A percentile compares a stretch with the other conserved stretches of the same genome.
Conservation (phyloP, 2,113 vertebrate species). For the Lamprotornis superbus region DNA sequence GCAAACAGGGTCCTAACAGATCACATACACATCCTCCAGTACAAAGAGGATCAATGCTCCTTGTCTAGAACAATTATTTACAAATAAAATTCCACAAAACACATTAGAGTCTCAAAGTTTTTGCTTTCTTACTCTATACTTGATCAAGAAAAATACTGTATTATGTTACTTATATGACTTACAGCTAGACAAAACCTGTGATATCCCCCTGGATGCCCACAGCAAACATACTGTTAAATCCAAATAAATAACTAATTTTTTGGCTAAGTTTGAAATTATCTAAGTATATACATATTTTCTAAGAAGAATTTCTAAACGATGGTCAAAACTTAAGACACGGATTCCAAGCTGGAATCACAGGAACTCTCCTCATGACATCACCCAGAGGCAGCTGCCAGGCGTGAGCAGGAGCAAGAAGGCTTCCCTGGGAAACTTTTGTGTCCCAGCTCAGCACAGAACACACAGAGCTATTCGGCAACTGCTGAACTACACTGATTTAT, state of each 20-base stretch:
- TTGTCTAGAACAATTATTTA: neutral
- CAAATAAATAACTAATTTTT: neutral
- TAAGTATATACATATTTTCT: neutral
- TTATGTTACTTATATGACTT: neutral
- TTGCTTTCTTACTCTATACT: neutral
- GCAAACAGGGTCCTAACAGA: neutral
- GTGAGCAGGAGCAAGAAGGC: neutral
- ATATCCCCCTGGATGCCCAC: too few species aligned
- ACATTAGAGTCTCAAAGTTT: neutral
- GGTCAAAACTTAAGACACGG: neutral
- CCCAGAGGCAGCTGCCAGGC: neutral
- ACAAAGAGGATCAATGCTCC: neutral
- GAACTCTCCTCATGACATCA: neutral
- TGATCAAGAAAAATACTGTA: neutral
- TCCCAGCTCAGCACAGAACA: neutral
- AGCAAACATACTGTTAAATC: neutral
- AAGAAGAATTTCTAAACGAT: neutral
- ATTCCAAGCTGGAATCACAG: neutral
- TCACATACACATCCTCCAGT: accelerated
- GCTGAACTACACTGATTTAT: accelerated
- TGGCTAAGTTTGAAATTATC: neutral
- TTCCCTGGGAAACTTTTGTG: neutral
- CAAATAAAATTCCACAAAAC: neutral
- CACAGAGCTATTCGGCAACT: neutral
- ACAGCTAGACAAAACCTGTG: neutral